Evolutionary conservation across 2,113 vertebrate genomes (phyloP), one percentile per base, ranked within the genome.

Genomic region (Ivindomyrus marchei): DNA sequence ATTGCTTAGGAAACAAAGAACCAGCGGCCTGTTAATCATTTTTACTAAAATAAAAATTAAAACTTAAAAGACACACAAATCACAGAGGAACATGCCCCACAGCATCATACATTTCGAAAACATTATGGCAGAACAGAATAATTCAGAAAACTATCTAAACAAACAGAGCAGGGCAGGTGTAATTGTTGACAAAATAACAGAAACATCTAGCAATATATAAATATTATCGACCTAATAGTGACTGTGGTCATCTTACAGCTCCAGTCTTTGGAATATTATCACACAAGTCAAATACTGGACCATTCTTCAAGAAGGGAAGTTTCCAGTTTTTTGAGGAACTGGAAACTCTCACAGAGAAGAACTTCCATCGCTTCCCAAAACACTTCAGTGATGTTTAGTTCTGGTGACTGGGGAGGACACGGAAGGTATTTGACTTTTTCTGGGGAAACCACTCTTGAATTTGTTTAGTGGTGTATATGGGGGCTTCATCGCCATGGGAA

Each of bases 1-100:
- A 50, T 87, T 56, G 85, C 85, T 87, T 87, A 56, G 50, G 31
- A 87, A 87, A 87, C 85, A 53, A 52, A 87, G n/a, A 21, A 53
- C 85, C 49, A 36, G 45, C 47, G 3, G 47, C 21, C 31, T 36
- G 49, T 50, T 86, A 47, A 27, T n/a, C 6, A 50, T 87, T 87
- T 27, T 53, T 53, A 31, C 50, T 13, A 53, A 87, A 87, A 85
- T 24, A 47, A 52, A 53, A 53, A 53, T 31, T 39, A 87, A 36
- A 56, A 36, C 85, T 87, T 87, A 31, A 52, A 52, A 87, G 8
- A 36, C n/a, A 53, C 27, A 19, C 13, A 53, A 52, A 87, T 27
- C 13, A 87, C 7, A 56, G 4, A 36, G 13, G 50, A 87, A 36
- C 85, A 86, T 31, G 15, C 24, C 24, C 45, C 83, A 52, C 85